Percentiles rank a stretch among this genome's conserved stretches.
These are phyloP conservation scores for Epinotia nisella DNA, from an alignment of 2,888 invertebrate genomes.

Conservation along the genomic window DNA sequence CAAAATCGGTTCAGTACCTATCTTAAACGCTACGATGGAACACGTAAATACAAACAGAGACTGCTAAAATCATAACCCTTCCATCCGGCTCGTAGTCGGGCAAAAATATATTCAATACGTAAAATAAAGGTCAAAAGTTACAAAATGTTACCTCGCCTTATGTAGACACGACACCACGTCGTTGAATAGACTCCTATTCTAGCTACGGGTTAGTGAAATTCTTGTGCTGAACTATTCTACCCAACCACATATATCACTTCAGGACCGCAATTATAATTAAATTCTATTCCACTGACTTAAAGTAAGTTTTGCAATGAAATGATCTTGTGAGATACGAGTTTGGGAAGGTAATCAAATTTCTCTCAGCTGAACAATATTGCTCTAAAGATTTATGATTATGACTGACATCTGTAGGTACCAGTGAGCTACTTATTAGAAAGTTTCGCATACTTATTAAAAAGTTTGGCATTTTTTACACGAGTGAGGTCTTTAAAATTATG, in stretches of 20 bases:
- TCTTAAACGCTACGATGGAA: no score
- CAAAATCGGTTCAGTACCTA: no score
- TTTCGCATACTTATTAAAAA: constrained; percentile 17
- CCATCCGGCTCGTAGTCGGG: no score
- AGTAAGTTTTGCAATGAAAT: neutral
- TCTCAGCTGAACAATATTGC: constrained; percentile 18
- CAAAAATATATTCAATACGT: no score
- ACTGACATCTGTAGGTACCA: constrained; percentile 11
- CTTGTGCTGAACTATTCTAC: constrained; percentile 11
- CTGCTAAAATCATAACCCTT: no score
- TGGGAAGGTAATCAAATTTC: neutral
- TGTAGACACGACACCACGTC: no score
- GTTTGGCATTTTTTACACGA: constrained; percentile 13
- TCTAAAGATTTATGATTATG: constrained; percentile 34
- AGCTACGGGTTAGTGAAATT: constrained; percentile 7
- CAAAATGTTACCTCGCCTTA: no score
- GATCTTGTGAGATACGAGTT: neutral
- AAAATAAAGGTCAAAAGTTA: no score
- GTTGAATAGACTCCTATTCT: no score
- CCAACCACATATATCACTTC: neutral
- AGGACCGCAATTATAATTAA: neutral
- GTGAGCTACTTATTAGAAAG: constrained; percentile 10
- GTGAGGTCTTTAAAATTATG: constrained; percentile 3
- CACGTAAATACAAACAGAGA: no score
- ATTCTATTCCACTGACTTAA: neutral